phyloP scores from a whole-genome alignment of 2,797 vertebrate species.

The Crenichthys baileyi region DNA sequence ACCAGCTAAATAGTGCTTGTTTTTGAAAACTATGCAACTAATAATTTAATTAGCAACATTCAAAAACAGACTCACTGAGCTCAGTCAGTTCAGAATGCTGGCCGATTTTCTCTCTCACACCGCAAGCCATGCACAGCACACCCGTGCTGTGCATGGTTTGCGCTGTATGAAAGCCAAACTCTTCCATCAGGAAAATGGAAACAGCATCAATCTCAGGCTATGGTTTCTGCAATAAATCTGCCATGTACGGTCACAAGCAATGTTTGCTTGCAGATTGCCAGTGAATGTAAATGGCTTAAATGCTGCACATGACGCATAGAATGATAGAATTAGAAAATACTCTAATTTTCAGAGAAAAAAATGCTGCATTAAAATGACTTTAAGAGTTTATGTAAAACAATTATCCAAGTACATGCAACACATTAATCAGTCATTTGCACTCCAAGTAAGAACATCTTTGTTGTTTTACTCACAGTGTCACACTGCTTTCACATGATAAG shows the following conservation, averaged over 20 bases:
- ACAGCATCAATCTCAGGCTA: slow-evolving; percentile 5
- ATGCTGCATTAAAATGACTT: neutral
- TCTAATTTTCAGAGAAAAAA: neutral
- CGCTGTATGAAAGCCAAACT: slow-evolving; percentile 7
- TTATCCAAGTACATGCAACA: neutral
- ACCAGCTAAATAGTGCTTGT: neutral
- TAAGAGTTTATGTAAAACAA: neutral
- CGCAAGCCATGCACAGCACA: too few relatives aligned
- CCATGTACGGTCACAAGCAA: slow-evolving; percentile 7
- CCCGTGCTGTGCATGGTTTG: neutral
- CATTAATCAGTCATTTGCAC: neutral
- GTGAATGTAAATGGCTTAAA: neutral
- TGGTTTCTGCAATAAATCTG: neutral
- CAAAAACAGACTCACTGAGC: neutral
- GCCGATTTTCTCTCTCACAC: slow-evolving; percentile 1
- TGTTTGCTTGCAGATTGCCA: neutral
- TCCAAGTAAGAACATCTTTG: neutral
- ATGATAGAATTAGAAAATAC: neutral
- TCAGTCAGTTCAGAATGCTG: neutral
- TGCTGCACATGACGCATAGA: neutral
- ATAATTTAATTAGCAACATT: neutral
- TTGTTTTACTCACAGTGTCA: neutral
- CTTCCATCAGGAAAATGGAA: slow-evolving; percentile 4
- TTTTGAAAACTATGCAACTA: neutral
- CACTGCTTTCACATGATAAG: neutral